Evolutionary conservation across 2,797 vertebrate species (phyloP).

Genomic region (Picus viridis): DNA sequence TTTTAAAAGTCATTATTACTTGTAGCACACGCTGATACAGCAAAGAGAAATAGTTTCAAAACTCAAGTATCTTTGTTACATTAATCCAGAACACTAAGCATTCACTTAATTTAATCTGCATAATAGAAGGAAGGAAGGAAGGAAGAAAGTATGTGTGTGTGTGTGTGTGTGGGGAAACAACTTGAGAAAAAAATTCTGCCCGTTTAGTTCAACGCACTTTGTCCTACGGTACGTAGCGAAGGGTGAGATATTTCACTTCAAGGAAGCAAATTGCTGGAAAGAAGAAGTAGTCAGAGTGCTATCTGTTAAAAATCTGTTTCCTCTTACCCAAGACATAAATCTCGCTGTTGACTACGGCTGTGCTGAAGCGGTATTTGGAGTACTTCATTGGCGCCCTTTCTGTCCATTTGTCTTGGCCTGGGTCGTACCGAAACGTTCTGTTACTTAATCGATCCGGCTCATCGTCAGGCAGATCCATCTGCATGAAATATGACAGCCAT

Average conservation of each 20-base stretch:
- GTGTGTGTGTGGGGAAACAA: neutral
- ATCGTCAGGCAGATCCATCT: conserved; percentile 90
- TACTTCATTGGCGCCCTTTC: conserved; percentile 90
- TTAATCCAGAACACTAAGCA: neutral
- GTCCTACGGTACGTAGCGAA: neutral
- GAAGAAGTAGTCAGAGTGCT: conserved; percentile 36
- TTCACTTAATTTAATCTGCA: neutral
- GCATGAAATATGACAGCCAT: conserved; percentile 73
- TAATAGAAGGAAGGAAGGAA: neutral
- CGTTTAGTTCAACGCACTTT: neutral
- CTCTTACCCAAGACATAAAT: conserved; percentile 94
- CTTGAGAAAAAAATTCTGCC: neutral
- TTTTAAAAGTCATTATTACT: neutral
- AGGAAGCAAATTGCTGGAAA: conserved; percentile 48
- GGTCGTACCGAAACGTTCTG: conserved; percentile 89
- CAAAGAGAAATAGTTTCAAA: neutral
- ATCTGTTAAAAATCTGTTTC: conserved; percentile 63
- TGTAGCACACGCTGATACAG: neutral
- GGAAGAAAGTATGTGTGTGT: neutral
- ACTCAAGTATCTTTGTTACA: neutral
- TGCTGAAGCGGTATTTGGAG: conserved; percentile 94
- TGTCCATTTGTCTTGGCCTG: conserved; percentile 89
- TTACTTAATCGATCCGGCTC: conserved; percentile 96
- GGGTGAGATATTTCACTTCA: conserved; percentile 50
- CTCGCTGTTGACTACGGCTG: conserved; percentile 88